Evolutionary conservation across 2,888 invertebrate species (phyloP), one percentile per base, ranked within the genome.

Genomic region (Noctuana brunneofusca): DNA sequence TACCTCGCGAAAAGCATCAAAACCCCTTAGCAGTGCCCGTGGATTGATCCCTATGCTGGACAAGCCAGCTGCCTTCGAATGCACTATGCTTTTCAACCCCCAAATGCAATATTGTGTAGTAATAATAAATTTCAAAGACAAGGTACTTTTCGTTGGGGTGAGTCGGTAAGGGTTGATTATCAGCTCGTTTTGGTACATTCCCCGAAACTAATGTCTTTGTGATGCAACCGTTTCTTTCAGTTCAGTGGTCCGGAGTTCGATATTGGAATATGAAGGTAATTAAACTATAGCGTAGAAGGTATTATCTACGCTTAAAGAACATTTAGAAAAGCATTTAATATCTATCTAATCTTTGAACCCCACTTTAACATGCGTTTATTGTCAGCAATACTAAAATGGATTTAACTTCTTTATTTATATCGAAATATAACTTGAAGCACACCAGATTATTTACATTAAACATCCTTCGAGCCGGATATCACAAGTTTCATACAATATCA

Each of bases 41-140:
- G 18, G 43, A 43, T 18, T 18, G 16, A 16, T 50, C 63, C 66
- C 59, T 69, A 69, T 72, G 68, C 66, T 68, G 71, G 76, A 74
- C 75, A 72, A 67, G 73, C 76, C 89, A 89, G 89, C 89, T 89
- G 89, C 82, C 75, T 75, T 72, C 80, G 75, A 84, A 82, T 83
- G 86, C 84, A 83, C 81, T 81, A 78, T 82, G 79, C 77, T 76
- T 60, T 75, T 16, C 75, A 78, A 80, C 83, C 85, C 87, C 82
- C 74, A 76, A 83, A 81, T 82, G 86, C 87, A 87, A 84, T 83
- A 82, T 86, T 83, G 81, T 80, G 76, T 84, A 84, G 87, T 88
- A 89, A 87, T 87, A 89, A 87, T 89, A 89, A 86, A 89, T 88
- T 78, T 78, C 79, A 84, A 83, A 87, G 87, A 86, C 86, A 83